Conservation (phyloP, 2,113 vertebrate species). For the Silurus glanis region DNA sequence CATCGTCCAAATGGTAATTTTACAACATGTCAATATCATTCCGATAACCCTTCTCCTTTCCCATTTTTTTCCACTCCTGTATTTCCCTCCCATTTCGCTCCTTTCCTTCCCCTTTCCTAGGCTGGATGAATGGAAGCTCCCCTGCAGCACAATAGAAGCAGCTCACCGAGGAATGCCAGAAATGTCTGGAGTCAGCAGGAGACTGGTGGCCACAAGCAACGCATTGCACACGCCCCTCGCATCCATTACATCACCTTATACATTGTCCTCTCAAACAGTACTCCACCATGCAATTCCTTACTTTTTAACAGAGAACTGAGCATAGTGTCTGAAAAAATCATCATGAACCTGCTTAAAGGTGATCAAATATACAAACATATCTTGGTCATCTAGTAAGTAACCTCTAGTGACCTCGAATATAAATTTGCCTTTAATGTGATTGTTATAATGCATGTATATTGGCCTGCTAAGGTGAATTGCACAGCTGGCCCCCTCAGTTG, state of each 20-base stretch:
- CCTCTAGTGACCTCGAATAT: neutral
- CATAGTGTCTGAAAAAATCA: neutral
- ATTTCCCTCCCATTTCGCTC: slow-evolving; percentile 10
- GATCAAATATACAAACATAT: neutral
- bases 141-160: slow-evolving; percentile 52
- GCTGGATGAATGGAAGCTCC: slow-evolving; percentile 53
- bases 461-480: neutral
- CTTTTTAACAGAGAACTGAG: neutral
- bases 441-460: neutral
- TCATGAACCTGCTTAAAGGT: neutral
- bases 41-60: neutral
- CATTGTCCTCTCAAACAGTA: neutral
- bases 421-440: neutral
- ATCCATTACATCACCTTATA: slow-evolving; percentile 53
- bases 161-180: slow-evolving; percentile 52
- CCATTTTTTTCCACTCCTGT: slow-evolving; percentile 6
- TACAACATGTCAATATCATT: slow-evolving; percentile 5
- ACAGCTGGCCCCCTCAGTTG: neutral
- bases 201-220: slow-evolving; percentile 48
- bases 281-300: slow-evolving; percentile 8
- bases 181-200: slow-evolving; percentile 59
- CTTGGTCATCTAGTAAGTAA: neutral
- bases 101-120: slow-evolving; percentile 48
- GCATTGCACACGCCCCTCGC: slow-evolving; percentile 20
- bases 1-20: slow-evolving; percentile 18